Evolutionary conservation across 2,888 invertebrate species (phyloP).

Genomic region (Yponomeuta cagnagella): DNA sequence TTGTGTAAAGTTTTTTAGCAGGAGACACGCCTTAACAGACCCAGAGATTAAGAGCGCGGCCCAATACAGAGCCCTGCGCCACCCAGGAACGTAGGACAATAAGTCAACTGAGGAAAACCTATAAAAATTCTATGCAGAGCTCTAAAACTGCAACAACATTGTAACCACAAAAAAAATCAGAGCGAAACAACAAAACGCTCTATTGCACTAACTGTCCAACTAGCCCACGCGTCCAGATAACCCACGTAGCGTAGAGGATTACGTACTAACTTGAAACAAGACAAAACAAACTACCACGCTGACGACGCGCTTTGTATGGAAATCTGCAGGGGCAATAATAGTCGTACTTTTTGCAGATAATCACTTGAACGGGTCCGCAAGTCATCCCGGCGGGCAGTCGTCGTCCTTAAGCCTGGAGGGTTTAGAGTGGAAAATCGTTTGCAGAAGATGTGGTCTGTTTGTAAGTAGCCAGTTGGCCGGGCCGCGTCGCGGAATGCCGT

Average conservation of each 20-base stretch:
- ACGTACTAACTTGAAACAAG: not conserved
- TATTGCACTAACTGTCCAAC: not conserved
- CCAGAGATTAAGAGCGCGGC: too few species aligned
- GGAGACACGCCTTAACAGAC: too few species aligned
- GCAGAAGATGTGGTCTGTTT: not conserved
- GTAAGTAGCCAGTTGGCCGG: conserved; percentile 5
- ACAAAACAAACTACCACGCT: not conserved
- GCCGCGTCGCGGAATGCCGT: conserved; percentile 45
- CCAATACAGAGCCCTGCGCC: too few species aligned
- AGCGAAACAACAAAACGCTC: not conserved
- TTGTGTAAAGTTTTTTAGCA: too few species aligned
- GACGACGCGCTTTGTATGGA: not conserved
- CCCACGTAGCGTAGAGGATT: not conserved
- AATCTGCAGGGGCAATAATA: conserved; percentile 1
- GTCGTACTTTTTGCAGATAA: conserved; percentile 13
- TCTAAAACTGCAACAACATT: not conserved
- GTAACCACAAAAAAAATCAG: not conserved
- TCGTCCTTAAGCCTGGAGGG: not conserved
- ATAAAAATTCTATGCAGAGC: too few species aligned
- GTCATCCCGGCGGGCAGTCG: not conserved
- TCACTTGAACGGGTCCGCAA: not conserved
- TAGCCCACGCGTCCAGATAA: not conserved
- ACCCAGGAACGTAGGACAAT: too few species aligned
- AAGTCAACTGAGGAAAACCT: too few species aligned
- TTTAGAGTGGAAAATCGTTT: not conserved